Evolutionary conservation across 2,888 invertebrate genomes (phyloP).

Genomic region (Prosopocoilus inquinatus): DNA sequence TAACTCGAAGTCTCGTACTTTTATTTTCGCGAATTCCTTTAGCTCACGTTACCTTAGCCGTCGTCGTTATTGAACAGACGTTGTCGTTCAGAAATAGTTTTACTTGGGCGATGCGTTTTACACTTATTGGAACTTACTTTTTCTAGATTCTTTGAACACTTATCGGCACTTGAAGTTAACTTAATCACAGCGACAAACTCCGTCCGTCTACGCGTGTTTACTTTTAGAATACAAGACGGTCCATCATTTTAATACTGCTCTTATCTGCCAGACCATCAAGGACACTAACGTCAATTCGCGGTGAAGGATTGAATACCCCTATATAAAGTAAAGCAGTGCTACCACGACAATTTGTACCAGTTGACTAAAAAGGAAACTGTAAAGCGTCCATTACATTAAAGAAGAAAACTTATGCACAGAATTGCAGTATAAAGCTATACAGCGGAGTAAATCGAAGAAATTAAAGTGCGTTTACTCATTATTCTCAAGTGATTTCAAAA

Average conservation of each 20-base stretch:
- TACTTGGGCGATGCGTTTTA: background rate
- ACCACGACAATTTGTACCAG: background rate
- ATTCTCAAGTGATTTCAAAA: too few species aligned
- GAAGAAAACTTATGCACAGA: too few species aligned
- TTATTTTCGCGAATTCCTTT: conserved; percentile 2
- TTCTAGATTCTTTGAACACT: too few species aligned
- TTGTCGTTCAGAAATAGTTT: background rate
- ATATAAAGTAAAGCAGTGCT: background rate
- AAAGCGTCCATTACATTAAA: too few species aligned
- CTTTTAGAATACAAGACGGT: background rate
- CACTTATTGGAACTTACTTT: too few species aligned
- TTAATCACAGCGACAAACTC: too few species aligned
- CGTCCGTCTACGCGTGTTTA: too few species aligned
- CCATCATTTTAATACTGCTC: conserved; percentile 8
- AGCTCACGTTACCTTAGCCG: background rate
- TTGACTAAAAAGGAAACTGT: too few species aligned
- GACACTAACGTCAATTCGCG: conserved; percentile 23
- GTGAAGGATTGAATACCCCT: background rate
- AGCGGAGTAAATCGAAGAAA: too few species aligned
- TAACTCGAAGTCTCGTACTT: background rate
- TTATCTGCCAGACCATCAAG: conserved; percentile 24
- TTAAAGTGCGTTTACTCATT: too few species aligned
- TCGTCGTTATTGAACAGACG: background rate
- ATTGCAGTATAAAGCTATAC: too few species aligned
- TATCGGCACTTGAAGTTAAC: too few species aligned